Evolutionary conservation across 2,888 invertebrate species (phyloP).

Genomic region (Eurytoma californica): DNA sequence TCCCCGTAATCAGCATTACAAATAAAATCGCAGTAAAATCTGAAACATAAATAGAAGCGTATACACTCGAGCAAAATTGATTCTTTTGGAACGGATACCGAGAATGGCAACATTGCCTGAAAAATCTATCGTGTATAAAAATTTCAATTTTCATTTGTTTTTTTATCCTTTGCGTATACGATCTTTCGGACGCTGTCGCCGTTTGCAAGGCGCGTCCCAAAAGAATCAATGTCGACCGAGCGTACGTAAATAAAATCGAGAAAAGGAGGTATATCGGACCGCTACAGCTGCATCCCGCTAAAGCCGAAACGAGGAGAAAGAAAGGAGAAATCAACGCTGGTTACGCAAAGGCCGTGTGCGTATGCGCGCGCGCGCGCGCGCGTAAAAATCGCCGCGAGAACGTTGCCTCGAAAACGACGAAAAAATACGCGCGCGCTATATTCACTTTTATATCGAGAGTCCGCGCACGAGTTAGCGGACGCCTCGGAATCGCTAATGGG

Average conservation of each 20-base stretch:
- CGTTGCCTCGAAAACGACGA: conserved; percentile 23
- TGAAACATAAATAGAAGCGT: too few relatives aligned
- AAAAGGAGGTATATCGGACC: not conserved
- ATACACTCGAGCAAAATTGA: too few relatives aligned
- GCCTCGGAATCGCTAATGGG: too few relatives aligned
- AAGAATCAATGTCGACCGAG: not conserved
- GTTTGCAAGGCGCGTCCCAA: too few relatives aligned
- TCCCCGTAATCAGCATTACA: too few relatives aligned
- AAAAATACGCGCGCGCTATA: not conserved
- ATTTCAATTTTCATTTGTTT: too few relatives aligned
- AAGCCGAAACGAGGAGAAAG: conserved; percentile 6
- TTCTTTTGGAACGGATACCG: too few relatives aligned
- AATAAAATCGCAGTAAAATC: too few relatives aligned
- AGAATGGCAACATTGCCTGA: too few relatives aligned
- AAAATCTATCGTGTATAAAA: too few relatives aligned
- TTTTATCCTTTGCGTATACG: too few relatives aligned
- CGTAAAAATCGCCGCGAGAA: conserved; percentile 10
- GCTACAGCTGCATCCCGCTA: not conserved
- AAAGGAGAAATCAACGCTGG: conserved; percentile 23
- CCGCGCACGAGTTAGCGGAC: conserved; percentile 7
- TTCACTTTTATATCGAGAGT: not conserved
- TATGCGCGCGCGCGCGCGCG: not conserved
- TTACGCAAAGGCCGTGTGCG: conserved; percentile 4
- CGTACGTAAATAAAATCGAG: not conserved
- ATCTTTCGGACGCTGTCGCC: too few relatives aligned